A percentile compares a stretch with the other conserved stretches of the same genome.
These are phyloP conservation scores for Carcina quercana DNA, from an alignment of 2,888 invertebrate genomes.

Conservation along the genomic window DNA sequence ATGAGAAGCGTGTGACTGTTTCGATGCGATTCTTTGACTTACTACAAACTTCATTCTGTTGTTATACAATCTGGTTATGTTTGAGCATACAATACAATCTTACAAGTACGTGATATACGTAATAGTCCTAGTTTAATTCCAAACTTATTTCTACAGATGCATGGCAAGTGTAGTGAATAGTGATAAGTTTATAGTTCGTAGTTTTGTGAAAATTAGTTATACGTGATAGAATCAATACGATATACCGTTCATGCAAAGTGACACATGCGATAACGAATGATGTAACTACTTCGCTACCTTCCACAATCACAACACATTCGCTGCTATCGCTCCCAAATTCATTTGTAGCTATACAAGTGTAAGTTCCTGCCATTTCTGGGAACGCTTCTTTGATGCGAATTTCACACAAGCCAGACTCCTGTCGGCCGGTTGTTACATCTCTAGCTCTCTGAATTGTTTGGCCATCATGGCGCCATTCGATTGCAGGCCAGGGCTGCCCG, in stretches of 20 bases:
- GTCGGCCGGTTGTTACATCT: slow-evolving; percentile 83
- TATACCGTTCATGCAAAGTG: slow-evolving; percentile 28
- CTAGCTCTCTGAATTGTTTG: slow-evolving; percentile 82
- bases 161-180: slow-evolving; percentile 37
- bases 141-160: slow-evolving; percentile 49
- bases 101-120: too few relatives aligned
- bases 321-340: slow-evolving; percentile 87
- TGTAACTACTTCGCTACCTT: slow-evolving; percentile 77
- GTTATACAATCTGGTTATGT: too few relatives aligned
- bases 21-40: neutral
- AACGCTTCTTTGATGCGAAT: slow-evolving; percentile 90
- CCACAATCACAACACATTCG: slow-evolving; percentile 84
- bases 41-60: neutral
- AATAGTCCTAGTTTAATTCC: slow-evolving; percentile 6
- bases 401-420: slow-evolving; percentile 85
- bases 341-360: slow-evolving; percentile 88
- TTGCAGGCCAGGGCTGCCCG: slow-evolving; percentile 86
- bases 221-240: neutral
- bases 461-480: slow-evolving; percentile 87
- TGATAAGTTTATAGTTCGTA: neutral
- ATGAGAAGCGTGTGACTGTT: slow-evolving; percentile 7
- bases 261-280: slow-evolving; percentile 35
- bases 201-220: neutral
- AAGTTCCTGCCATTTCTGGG: slow-evolving; percentile 92
- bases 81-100: too few relatives aligned